Evolutionary conservation across 1,140 invertebrate genomes (phyloP), one percentile per base, ranked within the genome.

Genomic region (Plodia interpunctella): DNA sequence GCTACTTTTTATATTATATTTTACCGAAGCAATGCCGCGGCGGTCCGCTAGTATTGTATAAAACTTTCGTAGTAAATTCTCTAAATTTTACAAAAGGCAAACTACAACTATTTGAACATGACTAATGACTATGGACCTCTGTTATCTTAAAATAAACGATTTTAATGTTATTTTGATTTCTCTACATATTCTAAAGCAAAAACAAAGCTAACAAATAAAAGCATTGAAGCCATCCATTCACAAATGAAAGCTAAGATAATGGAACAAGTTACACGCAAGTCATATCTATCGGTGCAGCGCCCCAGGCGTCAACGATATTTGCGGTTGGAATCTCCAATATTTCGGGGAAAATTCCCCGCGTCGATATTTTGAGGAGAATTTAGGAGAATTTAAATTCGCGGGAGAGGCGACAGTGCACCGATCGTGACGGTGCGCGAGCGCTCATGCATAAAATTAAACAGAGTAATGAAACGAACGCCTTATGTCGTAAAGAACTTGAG

Each of bases 361-460:
- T 25, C 49, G 38, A 65, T 38, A 65, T 61, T 18, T 62, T 62
- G n/a, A 57, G 62, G 63, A 65, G 68, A 75, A 72, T 73, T 66
- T 17, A 10, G 38, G 38, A 17, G 38, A 44, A 44, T 44, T 44
- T 44, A 44, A 44, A 44, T 44, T 60, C 63, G 64, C 59, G 66
- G 49, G 44, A 19, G 8, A 49, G 49, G 64, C 63, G 69, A 50
- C 56, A 61, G 62, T 70, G 74, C 65, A 74, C 58, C 63, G 64
- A 71, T 73, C 67, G 65, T 69, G 70, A 67, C 70, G 75, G 59
- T 67, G 62, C 72, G 72, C 65, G 74, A 58, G 74, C 76, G 69
- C 62, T 71, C 75, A 77, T 81, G 82, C 78, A 77, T 83, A 83
- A 83, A 85, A 85, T 85, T 81, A 83, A 80, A 82, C 74, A 62